These are phyloP conservation scores for Budorcas taxicolor DNA, from an alignment of 2,113 vertebrate species.

Conservation along the genomic window DNA sequence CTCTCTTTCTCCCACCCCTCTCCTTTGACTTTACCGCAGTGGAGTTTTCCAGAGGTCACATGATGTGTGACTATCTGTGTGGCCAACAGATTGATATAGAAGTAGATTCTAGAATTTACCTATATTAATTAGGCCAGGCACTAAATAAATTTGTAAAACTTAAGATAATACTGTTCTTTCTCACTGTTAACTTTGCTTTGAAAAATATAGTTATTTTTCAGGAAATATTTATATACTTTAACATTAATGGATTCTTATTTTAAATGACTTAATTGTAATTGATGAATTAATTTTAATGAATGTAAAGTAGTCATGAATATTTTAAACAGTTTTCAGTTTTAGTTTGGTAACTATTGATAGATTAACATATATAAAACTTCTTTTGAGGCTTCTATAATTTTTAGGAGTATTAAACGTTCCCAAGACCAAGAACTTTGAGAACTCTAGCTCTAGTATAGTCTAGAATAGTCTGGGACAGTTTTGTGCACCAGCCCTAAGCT, in stretches of 20 bases:
- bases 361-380: neutral
- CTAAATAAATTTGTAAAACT: conserved; percentile 9
- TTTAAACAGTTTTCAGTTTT: conserved; percentile 18
- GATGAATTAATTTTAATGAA: neutral
- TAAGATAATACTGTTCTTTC: neutral
- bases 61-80: neutral
- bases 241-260: neutral
- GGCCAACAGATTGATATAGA: neutral
- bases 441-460: neutral
- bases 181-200: neutral
- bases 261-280: neutral
- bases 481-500: neutral
- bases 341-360: neutral
- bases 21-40: neutral
- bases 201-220: neutral
- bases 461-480: neutral
- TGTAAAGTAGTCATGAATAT: neutral
- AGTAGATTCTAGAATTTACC: neutral
- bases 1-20: neutral
- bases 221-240: neutral
- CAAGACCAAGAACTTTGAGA: neutral
- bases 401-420: neutral
- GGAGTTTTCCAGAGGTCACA: neutral
- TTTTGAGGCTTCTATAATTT: neutral
- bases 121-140: neutral